phyloP scores from a whole-genome alignment of 2,797 vertebrate genomes.

The Cryptoblepharus egeriae region DNA sequence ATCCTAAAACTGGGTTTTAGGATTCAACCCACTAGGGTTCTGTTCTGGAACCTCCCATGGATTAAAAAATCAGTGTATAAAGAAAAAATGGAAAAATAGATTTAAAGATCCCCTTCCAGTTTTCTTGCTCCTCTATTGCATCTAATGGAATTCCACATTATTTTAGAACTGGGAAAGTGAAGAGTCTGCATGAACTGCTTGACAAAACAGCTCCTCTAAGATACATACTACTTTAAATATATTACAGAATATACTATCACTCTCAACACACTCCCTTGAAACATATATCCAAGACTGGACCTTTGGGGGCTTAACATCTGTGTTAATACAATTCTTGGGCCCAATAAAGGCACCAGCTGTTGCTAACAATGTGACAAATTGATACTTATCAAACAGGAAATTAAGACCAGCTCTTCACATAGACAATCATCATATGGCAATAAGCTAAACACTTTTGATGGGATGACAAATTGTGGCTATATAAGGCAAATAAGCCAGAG shows the following conservation, averaged over 20 bases:
- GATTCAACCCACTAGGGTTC: too few species aligned
- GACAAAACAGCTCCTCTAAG: not conserved
- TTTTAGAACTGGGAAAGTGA: conserved; percentile 8
- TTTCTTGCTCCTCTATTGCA: too few species aligned
- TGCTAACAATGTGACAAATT: not conserved
- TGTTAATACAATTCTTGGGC: not conserved
- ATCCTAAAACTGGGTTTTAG: not conserved
- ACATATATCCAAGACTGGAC: not conserved
- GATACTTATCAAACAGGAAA: conserved; percentile 1
- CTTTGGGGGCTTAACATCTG: not conserved
- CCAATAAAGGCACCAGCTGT: not conserved
- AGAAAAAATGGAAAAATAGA: too few species aligned
- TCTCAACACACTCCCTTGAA: not conserved
- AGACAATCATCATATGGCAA: not conserved
- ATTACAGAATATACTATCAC: too few species aligned
- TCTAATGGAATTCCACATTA: not conserved
- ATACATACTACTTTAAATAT: not conserved
- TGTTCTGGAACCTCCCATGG: too few species aligned
- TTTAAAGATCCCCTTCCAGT: too few species aligned
- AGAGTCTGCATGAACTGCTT: not conserved
- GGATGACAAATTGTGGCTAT: not conserved
- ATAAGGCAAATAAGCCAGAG: not conserved
- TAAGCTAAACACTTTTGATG: not conserved
- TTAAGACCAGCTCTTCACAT: not conserved
- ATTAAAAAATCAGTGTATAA: too few species aligned